Conservation (phyloP, 2,113 vertebrate genomes). For the Lota lota region DNA sequence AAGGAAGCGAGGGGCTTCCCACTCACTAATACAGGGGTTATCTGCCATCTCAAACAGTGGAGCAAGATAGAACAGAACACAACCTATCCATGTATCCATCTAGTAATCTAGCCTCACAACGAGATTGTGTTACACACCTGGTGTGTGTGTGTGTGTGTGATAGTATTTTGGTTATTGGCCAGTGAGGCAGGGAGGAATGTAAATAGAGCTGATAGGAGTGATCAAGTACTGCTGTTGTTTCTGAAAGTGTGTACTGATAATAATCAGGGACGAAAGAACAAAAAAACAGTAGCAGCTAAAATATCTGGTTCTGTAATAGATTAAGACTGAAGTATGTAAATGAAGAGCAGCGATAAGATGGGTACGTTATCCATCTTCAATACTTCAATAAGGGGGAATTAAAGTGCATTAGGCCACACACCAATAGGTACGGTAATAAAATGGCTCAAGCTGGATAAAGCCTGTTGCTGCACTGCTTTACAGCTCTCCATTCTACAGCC, state of each 20-base stretch:
- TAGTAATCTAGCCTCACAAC: neutral
- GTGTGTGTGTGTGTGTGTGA: slow-evolving; percentile 34
- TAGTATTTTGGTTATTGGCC: slow-evolving; percentile 6
- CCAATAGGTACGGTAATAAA: too few species aligned
- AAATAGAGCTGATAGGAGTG: slow-evolving; percentile 20
- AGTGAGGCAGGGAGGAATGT: slow-evolving; percentile 10
- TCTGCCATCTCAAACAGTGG: slow-evolving; percentile 23
- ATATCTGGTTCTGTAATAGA: too few species aligned
- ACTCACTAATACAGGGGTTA: slow-evolving; percentile 25
- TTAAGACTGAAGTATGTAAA: too few species aligned
- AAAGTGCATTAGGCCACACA: too few species aligned
- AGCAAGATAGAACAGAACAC: slow-evolving; percentile 1
- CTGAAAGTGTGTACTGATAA: slow-evolving; percentile 21
- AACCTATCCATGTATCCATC: neutral
- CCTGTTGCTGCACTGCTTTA: too few species aligned
- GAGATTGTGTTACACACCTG: slow-evolving; percentile 38
- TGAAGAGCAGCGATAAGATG: too few species aligned
- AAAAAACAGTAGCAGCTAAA: neutral
- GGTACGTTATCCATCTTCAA: too few species aligned
- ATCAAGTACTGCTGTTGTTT: slow-evolving; percentile 29
- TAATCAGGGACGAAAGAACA: neutral
- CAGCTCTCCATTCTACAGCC: too few species aligned
- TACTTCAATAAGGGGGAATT: too few species aligned
- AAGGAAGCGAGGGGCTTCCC: slow-evolving; percentile 24
- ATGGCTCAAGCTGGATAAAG: too few species aligned